Conservation (phyloP, 2,888 invertebrate species). For the Alcis repandata region DNA sequence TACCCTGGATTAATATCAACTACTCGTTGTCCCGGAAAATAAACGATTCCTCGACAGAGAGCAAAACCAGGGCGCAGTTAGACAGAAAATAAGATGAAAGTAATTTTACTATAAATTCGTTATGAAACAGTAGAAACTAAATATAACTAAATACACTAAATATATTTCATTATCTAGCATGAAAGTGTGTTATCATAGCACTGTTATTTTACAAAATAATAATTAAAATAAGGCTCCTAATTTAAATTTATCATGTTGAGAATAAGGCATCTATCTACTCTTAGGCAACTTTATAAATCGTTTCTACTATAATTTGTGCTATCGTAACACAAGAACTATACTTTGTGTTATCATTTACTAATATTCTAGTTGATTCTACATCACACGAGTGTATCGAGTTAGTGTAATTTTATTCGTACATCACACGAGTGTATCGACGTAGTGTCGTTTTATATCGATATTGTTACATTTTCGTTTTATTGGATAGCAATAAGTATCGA, state of each 20-base stretch:
- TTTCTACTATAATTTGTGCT: constrained; percentile 34
- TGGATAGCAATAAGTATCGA: constrained; percentile 77
- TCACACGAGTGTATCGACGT: constrained; percentile 53
- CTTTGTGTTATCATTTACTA: constrained; percentile 42
- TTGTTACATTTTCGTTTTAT: constrained; percentile 70
- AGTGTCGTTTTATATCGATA: constrained; percentile 60
- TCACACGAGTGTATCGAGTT: constrained; percentile 53
- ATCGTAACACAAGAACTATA: constrained; percentile 34
- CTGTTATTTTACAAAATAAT: constrained; percentile 26
- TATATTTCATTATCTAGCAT: constrained; percentile 24
- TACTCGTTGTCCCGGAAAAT: too few species aligned
- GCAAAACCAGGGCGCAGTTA: too few species aligned
- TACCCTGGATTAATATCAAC: too few species aligned
- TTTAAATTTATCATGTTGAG: constrained; percentile 16
- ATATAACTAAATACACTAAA: constrained; percentile 22
- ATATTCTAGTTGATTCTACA: constrained; percentile 70
- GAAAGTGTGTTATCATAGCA: constrained; percentile 42
- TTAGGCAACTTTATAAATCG: constrained; percentile 29
- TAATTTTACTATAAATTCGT: constrained; percentile 30
- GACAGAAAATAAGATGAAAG: constrained; percentile 43
- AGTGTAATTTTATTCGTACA: constrained; percentile 59
- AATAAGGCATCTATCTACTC: constrained; percentile 42
- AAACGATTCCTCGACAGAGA: too few species aligned
- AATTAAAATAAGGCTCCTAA: constrained; percentile 32
- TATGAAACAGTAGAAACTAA: constrained; percentile 36